Base-by-base conservation (phyloP, 2,113 vertebrate species). In the Heptranchias perlo region DNA sequence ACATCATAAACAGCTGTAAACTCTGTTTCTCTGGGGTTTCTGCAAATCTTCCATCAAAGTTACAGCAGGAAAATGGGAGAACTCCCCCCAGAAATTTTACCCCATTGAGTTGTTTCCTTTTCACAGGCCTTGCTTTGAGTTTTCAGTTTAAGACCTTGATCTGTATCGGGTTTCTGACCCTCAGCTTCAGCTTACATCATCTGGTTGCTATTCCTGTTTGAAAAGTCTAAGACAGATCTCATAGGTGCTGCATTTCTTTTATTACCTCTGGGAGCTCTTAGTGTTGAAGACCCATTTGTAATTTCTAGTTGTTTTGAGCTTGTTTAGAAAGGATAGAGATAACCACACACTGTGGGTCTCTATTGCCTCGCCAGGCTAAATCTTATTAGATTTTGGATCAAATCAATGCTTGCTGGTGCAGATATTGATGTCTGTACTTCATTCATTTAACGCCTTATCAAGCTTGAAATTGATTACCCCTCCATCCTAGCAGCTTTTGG, bases 381-480 rank as follows among this genome's bases (percentile, higher is more conserved):
- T 64, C 89, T 93, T 93, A 93, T 93, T 93, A 93, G 89, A 93
- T 93, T 93, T 93, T 64, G 89, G 89, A 93, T 93, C 89, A 93
- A 93, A 93, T 93, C 89, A 64, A 31, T 93, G 89, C 89, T 93
- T 93, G 35, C 89, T 93, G 89, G 89, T 93, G 89, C 89, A 93
- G 89, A 62, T 93, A 93, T 64, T 93, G 89, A 93, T 93, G 89
- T 93, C 89, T 93, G 89, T 93, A 93, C 89, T 93, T 93, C 89
- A 93, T 93, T 93, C 89, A 93, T 93, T 93, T 93, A 93, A 93
- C 58, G 89, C 89, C 89, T 93, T 93, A 93, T 93, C 89, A 62
- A 93, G 58, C 89, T 93, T 93, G 89, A 93, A 93, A 93, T 93
- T 93, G 89, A 93, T 93, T 93, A 62, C 89, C 89, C 16, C 89